Evolutionary conservation across 2,113 vertebrate genomes (phyloP).

Genomic region (Takifugu bimaculatus): DNA sequence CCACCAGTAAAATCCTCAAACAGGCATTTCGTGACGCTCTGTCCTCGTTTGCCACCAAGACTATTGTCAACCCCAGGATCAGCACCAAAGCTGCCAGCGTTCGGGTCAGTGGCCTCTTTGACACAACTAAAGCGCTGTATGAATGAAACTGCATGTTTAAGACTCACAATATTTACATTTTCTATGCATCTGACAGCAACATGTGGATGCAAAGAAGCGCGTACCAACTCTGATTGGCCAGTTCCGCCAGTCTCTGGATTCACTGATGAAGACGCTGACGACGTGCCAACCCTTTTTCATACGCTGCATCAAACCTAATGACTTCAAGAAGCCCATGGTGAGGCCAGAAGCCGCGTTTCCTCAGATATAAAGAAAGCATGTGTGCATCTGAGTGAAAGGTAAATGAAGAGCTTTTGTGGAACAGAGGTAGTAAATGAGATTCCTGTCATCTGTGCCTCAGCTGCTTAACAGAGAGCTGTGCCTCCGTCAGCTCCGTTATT

Average conservation of each 20-base stretch:
- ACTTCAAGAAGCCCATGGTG: conserved; percentile 94
- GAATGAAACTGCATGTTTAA: not conserved
- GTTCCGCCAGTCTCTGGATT: conserved; percentile 93
- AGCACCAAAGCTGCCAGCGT: conserved; percentile 51
- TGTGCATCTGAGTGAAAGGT: not conserved
- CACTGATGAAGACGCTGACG: conserved; percentile 90
- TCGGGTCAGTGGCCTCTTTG: conserved; percentile 44
- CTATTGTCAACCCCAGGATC: conserved; percentile 56
- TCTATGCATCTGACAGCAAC: conserved; percentile 60
- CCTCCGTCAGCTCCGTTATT: conserved; percentile 90
- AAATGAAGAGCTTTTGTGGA: not conserved
- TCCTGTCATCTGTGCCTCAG: conserved; percentile 59
- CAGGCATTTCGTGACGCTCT: conserved; percentile 77
- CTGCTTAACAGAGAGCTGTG: conserved; percentile 90
- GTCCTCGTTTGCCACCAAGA: conserved; percentile 43
- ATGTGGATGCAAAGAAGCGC: conserved; percentile 74
- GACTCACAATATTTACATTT: not conserved
- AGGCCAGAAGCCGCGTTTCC: conserved; percentile 11
- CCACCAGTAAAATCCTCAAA: conserved; percentile 86
- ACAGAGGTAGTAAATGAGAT: not conserved
- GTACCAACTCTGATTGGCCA: conserved; percentile 83
- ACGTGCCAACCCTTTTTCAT: conserved; percentile 91
- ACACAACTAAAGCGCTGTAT: not conserved
- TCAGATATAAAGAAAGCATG: not conserved
- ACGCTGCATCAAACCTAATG: conserved; percentile 97